Conservation (phyloP, 2,797 vertebrate genomes). For the Alosa sapidissima region DNA sequence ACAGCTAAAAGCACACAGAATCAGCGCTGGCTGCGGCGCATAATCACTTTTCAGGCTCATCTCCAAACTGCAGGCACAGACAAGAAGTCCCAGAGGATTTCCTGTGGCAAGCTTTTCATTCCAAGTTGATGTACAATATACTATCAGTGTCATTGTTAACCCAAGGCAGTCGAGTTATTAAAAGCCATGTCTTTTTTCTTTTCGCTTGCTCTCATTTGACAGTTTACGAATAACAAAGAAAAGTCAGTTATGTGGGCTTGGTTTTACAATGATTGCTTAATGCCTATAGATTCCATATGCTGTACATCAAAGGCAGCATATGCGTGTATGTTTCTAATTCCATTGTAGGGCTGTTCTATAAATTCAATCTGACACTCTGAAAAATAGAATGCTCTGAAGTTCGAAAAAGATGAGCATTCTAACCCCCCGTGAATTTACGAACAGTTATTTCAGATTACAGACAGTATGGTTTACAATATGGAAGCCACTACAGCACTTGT, state of each 20-base stretch:
- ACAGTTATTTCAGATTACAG: too few relatives aligned
- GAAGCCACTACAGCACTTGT: too few relatives aligned
- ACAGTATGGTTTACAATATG: too few relatives aligned
- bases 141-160: neutral
- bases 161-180: neutral
- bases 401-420: too few relatives aligned
- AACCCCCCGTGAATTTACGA: too few relatives aligned
- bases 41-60: constrained; percentile 24
- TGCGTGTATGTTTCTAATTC: neutral
- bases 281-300: neutral
- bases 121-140: constrained; percentile 3
- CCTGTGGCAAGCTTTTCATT: constrained; percentile 32
- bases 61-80: neutral
- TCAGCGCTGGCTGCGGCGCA: constrained; percentile 24
- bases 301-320: neutral
- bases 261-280: neutral
- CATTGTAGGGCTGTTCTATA: neutral
- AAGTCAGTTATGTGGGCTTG: neutral
- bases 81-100: constrained; percentile 34
- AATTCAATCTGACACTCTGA: neutral
- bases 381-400: too few relatives aligned
- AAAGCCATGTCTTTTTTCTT: neutral
- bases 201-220: neutral
- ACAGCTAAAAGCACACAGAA: constrained; percentile 17
- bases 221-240: neutral